Evolutionary conservation across 2,888 invertebrate species (phyloP).

Genomic region (Cyclophora albipunctata): DNA sequence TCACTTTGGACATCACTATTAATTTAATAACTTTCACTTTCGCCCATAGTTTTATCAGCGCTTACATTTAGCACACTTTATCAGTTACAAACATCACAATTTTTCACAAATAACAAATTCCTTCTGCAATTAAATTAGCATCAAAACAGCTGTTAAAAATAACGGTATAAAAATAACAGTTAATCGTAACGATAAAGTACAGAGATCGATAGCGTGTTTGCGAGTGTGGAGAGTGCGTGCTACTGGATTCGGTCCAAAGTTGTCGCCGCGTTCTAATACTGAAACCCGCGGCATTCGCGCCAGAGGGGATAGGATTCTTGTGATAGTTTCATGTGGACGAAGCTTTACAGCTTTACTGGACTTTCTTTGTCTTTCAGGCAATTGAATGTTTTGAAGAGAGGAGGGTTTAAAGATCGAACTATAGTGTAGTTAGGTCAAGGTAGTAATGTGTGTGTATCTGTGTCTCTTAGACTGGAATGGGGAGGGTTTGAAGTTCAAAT

Average conservation of each 20-base stretch:
- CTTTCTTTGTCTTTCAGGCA: constrained; percentile 26
- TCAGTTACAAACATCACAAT: too few relatives aligned
- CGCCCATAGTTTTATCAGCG: too few relatives aligned
- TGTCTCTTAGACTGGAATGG: too few relatives aligned
- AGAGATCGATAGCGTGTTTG: constrained; percentile 38
- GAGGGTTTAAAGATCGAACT: not conserved
- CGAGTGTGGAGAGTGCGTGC: constrained; percentile 39
- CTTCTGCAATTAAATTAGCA: not conserved
- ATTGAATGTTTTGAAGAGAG: constrained; percentile 5
- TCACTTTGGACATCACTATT: too few relatives aligned
- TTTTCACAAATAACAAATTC: not conserved
- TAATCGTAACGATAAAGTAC: constrained; percentile 10
- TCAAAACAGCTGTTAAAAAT: too few relatives aligned
- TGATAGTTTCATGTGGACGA: constrained; percentile 38
- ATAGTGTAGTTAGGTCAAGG: not conserved
- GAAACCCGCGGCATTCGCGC: constrained; percentile 59
- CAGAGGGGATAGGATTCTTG: constrained; percentile 56
- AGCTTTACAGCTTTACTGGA: constrained; percentile 12
- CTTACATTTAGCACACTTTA: too few relatives aligned
- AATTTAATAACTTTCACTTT: too few relatives aligned
- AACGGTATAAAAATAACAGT: too few relatives aligned
- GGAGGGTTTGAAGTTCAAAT: too few relatives aligned
- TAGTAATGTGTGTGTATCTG: too few relatives aligned
- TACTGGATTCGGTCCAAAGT: constrained; percentile 69
- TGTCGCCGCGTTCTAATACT: constrained; percentile 65